Conservation (phyloP, 2,113 vertebrate species). For the Anarrhichthys ocellatus region DNA sequence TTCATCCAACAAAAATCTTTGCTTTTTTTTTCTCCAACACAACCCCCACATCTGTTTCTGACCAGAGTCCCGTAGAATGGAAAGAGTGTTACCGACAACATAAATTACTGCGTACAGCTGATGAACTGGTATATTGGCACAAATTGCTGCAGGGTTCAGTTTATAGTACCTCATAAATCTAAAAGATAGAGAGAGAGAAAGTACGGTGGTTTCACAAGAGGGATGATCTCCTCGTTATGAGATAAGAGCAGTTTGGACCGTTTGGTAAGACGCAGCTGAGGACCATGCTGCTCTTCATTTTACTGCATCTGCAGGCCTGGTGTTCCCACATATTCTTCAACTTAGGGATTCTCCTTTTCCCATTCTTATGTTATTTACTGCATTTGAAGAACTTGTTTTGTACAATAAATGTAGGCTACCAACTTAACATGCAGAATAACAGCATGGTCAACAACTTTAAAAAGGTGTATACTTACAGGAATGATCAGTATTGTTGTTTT, state of each 20-base stretch:
- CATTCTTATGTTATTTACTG: slow-evolving; percentile 7
- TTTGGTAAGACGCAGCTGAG: not conserved
- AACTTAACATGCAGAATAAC: not conserved
- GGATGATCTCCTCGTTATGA: slow-evolving; percentile 15
- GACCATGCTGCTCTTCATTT: not conserved
- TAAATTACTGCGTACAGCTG: slow-evolving; percentile 59
- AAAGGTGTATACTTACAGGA: not conserved
- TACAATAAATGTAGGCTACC: not conserved
- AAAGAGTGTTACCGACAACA: slow-evolving; percentile 38
- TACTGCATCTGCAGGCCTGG: not conserved
- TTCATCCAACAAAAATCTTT: slow-evolving; percentile 15
- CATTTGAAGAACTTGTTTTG: slow-evolving; percentile 5
- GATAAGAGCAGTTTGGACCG: slow-evolving; percentile 12
- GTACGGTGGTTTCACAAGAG: not conserved
- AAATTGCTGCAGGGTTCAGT: slow-evolving; percentile 36
- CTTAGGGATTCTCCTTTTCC: not conserved
- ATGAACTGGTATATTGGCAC: slow-evolving; percentile 39
- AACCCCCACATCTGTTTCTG: slow-evolving; percentile 59
- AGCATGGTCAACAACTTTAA: not conserved
- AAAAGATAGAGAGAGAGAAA: slow-evolving; percentile 25
- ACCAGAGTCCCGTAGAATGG: slow-evolving; percentile 18
- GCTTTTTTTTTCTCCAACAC: slow-evolving; percentile 2
- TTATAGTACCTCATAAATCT: slow-evolving; percentile 52
- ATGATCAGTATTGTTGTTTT: not conserved
- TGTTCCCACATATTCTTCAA: slow-evolving; percentile 6